Evolutionary conservation across 2,113 vertebrate species (phyloP).

Genomic region (Melanocharis versteri): DNA sequence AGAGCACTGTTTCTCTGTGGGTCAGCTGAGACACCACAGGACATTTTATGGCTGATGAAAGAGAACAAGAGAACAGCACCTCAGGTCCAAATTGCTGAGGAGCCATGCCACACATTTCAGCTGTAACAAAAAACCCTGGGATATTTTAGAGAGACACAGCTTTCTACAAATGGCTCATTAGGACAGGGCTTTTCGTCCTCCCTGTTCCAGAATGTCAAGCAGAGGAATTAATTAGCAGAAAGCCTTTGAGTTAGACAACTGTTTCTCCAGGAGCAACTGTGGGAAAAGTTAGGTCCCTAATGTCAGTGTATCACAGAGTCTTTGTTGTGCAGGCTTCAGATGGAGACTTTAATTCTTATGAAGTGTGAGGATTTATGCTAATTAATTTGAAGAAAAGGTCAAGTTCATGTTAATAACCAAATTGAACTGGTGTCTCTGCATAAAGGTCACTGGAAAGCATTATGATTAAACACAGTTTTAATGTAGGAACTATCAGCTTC

Average conservation of each 20-base stretch:
- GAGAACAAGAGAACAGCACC: not conserved
- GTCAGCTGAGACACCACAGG: not conserved
- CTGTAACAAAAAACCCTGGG: not conserved
- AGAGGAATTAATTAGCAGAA: constrained; percentile 16
- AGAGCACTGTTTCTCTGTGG: not conserved
- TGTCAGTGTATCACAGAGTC: not conserved
- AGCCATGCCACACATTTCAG: fast-evolving
- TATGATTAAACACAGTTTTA: not conserved
- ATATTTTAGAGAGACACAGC: not conserved
- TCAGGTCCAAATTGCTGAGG: not conserved
- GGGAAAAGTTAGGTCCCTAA: not conserved
- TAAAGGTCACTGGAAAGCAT: not conserved
- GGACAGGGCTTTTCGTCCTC: not conserved
- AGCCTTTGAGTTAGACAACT: not conserved
- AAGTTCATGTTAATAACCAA: not conserved
- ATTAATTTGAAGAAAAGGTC: constrained; percentile 28
- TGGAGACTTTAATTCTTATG: not conserved
- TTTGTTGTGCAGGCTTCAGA: not conserved
- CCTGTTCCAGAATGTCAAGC: not conserved
- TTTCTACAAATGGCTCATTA: not conserved
- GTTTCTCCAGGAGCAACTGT: not conserved
- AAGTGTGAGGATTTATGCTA: not conserved
- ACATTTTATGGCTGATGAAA: not conserved
- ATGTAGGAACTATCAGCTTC: not conserved
- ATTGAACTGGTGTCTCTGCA: not conserved